Evolutionary conservation across 2,888 invertebrate species (phyloP).

Genomic region (Torymus aiolomorphi): DNA sequence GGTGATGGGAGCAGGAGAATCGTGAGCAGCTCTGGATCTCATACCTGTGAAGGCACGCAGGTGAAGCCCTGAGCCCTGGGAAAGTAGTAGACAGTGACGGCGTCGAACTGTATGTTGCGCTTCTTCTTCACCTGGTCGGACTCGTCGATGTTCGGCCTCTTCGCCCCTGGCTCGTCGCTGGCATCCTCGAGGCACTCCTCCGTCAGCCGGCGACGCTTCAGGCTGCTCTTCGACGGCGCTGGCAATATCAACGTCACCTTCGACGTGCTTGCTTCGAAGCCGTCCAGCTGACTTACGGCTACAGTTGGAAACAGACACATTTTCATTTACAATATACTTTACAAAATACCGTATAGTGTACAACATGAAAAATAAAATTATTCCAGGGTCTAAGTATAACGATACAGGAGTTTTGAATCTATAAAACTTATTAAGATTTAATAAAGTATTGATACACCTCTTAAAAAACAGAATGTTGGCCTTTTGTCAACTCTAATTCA

Average conservation of each 20-base stretch:
- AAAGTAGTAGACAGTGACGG: constrained; percentile 96
- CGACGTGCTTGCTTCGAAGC: constrained; percentile 62
- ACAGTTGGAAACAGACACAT: constrained; percentile 59
- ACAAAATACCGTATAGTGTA: too few species aligned
- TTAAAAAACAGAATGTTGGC: background rate
- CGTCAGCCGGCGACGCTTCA: constrained; percentile 79
- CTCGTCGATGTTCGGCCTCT: constrained; percentile 75
- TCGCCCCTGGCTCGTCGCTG: constrained; percentile 69
- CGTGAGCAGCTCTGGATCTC: background rate
- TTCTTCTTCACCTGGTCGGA: constrained; percentile 80
- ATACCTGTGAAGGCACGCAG: constrained; percentile 92
- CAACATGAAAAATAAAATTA: too few species aligned
- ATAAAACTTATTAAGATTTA: background rate
- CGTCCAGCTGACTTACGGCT: constrained; percentile 66
- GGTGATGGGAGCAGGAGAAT: background rate
- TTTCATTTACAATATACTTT: background rate
- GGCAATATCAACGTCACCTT: constrained; percentile 60
- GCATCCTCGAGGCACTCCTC: constrained; percentile 71
- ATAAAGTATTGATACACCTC: constrained; percentile 5
- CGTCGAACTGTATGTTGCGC: constrained; percentile 91
- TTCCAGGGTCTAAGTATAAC: too few species aligned
- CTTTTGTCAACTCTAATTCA: constrained; percentile 10
- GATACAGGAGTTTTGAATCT: too few species aligned
- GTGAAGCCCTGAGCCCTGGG: constrained; percentile 94
- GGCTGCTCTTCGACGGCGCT: constrained; percentile 79